Evolutionary conservation across 2,113 vertebrate species (phyloP), one percentile per base, ranked within the genome.

Genomic region (Lipophrys pholis): DNA sequence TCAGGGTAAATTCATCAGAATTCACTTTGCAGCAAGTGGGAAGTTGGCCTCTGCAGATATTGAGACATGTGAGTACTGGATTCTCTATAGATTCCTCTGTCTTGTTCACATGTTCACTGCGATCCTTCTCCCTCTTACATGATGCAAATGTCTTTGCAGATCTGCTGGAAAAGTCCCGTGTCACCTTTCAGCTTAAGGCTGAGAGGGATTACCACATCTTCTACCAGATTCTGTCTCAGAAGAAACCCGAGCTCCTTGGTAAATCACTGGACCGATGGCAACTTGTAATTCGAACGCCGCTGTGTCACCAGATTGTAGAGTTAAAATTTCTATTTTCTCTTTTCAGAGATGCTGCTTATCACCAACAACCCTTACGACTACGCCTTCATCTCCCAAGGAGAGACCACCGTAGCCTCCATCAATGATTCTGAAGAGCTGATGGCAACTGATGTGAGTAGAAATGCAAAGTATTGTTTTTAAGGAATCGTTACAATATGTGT

Each of bases 181-280:
- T 96, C 15, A 95, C 94, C 76, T 97, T 93, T 79, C 96, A 97
- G 91, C 95, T 97, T 5, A 97, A 96, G 84, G 85, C 95, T 66
- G 96, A 97, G 85, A 93, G 96, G 66, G 95, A 97, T 74, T 97
- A 97, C 72, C 96, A 97, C 81, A 97, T 97, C 85, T 97, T 95
- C 91, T 97, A 97, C 75, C 96, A 97, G 93, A 97, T 97, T 70
- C 89, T 97, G 80, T 97, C 96, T 83, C 96, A 97, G 51, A 94
- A 91, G 85, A 97, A 97, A 76, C 96, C 96, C 0, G 96, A 97
- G 66, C 91, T 97, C 16, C 90, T 97, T 38, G 96, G 96, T 97
- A 80, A 64, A 57, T 42, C 0, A 52, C 66, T 67, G 15, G 9
- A 62, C 21, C 8, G 14, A n/a, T 8, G 36, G 56, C 21, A 62